These are phyloP conservation scores for Cephus spinipes DNA, from an alignment of 2,888 invertebrate species.

Conservation along the genomic window DNA sequence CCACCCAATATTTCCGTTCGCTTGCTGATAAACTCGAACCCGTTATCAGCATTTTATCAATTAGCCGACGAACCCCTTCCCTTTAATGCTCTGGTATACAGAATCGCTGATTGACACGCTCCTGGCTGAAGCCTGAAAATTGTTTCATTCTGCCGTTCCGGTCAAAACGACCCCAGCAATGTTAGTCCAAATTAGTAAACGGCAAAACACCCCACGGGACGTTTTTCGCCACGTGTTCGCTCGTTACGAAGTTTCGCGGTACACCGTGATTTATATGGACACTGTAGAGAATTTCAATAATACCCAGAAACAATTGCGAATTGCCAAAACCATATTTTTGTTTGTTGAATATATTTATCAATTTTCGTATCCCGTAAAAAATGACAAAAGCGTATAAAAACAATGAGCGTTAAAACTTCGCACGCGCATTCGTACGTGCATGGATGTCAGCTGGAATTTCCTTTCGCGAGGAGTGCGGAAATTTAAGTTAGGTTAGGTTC, in stretches of 20 bases:
- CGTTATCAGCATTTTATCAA: slow-evolving; percentile 25
- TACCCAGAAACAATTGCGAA: background rate
- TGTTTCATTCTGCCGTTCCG: slow-evolving; percentile 22
- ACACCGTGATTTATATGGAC: background rate
- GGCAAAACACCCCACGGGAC: background rate
- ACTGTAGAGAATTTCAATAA: background rate
- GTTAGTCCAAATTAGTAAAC: slow-evolving; percentile 29
- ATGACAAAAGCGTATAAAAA: background rate
- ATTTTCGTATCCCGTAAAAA: background rate
- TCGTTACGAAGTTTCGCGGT: background rate
- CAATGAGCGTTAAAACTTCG: background rate
- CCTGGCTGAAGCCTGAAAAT: slow-evolving; percentile 19
- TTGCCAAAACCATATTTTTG: background rate
- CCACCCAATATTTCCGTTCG: slow-evolving; percentile 8
- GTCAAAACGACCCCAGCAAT: slow-evolving; percentile 5
- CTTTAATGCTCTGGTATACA: background rate
- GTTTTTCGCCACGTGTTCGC: background rate
- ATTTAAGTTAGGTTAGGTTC: background rate
- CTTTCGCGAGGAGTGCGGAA: background rate
- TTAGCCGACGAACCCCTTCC: slow-evolving; percentile 8
- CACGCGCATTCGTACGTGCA: background rate
- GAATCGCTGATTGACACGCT: slow-evolving; percentile 17
- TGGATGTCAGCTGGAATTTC: background rate
- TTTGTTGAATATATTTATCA: background rate
- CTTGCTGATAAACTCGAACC: slow-evolving; percentile 12